Conservation (phyloP, 1,140 invertebrate species). For the Oncopodura yosiiana region DNA sequence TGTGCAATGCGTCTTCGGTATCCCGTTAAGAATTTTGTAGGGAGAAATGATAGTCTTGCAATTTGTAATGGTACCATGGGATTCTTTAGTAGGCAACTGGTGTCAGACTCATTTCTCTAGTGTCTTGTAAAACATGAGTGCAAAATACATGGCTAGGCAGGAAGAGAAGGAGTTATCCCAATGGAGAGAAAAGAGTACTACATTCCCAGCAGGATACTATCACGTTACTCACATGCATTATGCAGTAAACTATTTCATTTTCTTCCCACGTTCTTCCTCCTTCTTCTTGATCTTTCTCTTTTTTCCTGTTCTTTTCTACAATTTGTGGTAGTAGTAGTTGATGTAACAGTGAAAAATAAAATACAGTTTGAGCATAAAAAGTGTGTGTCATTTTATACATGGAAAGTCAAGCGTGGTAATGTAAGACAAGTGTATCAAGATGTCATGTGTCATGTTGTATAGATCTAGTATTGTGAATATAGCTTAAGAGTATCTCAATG, state of each 20-base stretch:
- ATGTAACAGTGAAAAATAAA: too few relatives aligned
- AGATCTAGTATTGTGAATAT: too few relatives aligned
- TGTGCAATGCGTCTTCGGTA: background rate
- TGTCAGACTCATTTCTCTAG: conserved; percentile 29
- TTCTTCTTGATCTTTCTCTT: background rate
- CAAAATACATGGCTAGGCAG: background rate
- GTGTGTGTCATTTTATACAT: too few relatives aligned
- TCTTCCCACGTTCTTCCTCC: conserved; percentile 25
- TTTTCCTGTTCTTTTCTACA: background rate
- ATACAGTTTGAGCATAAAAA: too few relatives aligned
- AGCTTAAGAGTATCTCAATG: too few relatives aligned
- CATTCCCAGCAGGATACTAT: conserved; percentile 22
- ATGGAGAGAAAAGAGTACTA: conserved; percentile 20
- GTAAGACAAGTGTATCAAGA: too few relatives aligned
- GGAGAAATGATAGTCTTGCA: conserved; percentile 12
- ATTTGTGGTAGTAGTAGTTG: too few relatives aligned
- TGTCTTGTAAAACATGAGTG: conserved; percentile 29
- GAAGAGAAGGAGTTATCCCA: conserved; percentile 22
- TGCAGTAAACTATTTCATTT: conserved; percentile 27
- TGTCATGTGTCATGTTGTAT: too few relatives aligned
- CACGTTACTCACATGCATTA: conserved; percentile 22
- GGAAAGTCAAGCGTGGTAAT: too few relatives aligned
- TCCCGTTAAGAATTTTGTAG: background rate
- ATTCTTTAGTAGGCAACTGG: conserved; percentile 33
- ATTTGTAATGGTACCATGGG: conserved; percentile 28